Evolutionary conservation across 2,797 vertebrate species (phyloP).

Genomic region (Diplodus sargus): DNA sequence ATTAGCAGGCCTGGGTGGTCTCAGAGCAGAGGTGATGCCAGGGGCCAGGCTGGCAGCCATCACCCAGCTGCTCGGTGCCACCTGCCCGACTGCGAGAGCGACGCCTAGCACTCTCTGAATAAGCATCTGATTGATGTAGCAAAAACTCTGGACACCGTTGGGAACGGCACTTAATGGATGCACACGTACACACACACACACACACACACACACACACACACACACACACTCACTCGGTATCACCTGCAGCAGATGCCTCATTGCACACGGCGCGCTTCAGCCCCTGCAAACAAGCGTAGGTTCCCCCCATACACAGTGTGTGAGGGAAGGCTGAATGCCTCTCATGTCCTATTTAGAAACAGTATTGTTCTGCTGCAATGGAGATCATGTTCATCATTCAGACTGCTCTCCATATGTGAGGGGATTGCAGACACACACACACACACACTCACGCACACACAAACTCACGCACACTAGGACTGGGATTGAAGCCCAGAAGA

Average conservation of each 20-base stretch:
- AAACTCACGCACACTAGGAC: slow-evolving; percentile 15
- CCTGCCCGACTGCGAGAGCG: slow-evolving; percentile 63
- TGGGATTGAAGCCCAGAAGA: slow-evolving; percentile 77
- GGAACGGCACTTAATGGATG: slow-evolving; percentile 50
- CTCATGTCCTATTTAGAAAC: slow-evolving; percentile 79
- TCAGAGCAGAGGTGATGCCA: slow-evolving; percentile 74
- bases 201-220: slow-evolving; percentile 20
- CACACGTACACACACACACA: slow-evolving; percentile 16
- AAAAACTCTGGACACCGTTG: slow-evolving; percentile 52
- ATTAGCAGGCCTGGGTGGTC: slow-evolving; percentile 53
- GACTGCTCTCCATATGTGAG: slow-evolving; percentile 67
- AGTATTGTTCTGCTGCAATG: slow-evolving; percentile 78
- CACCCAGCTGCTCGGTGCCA: slow-evolving; percentile 73
- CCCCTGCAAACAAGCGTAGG: slow-evolving; percentile 59
- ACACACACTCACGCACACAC: slow-evolving; percentile 34
- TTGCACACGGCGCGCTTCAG: slow-evolving; percentile 49
- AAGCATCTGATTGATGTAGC: slow-evolving; percentile 77
- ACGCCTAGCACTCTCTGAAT: slow-evolving; percentile 60
- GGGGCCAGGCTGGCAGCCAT: slow-evolving; percentile 63
- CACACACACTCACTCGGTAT: slow-evolving; percentile 34
- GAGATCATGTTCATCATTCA: slow-evolving; percentile 79
- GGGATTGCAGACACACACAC: slow-evolving; percentile 28
- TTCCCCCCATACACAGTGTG: slow-evolving; percentile 39
- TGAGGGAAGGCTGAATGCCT: slow-evolving; percentile 67
- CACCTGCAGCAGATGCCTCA: slow-evolving; percentile 74